Percentiles rank a stretch among this genome's conserved stretches.
phyloP scores from a whole-genome alignment of 2,888 invertebrate species.

The Chromoteleia sp. region DNA sequence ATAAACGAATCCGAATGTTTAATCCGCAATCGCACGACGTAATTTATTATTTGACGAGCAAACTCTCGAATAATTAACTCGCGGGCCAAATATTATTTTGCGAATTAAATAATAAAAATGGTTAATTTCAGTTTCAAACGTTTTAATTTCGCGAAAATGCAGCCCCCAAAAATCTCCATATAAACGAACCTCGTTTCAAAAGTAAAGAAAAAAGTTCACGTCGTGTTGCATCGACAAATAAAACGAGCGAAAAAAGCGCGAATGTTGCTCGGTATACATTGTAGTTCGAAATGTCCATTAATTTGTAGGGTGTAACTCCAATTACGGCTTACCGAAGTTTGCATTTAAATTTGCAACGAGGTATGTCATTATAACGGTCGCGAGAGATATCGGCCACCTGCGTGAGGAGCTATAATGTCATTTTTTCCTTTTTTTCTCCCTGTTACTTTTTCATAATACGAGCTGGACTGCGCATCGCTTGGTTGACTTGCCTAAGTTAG shows the following conservation, averaged over 20 bases:
- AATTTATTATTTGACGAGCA: too few species aligned
- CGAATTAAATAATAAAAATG: too few species aligned
- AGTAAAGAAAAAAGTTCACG: too few species aligned
- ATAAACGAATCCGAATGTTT: too few species aligned
- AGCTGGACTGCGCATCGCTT: conserved; percentile 33
- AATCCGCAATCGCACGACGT: too few species aligned
- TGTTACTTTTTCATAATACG: conserved; percentile 22
- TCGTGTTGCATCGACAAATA: too few species aligned
- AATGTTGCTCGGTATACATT: background rate
- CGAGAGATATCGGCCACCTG: conserved; percentile 58
- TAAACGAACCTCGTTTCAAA: too few species aligned
- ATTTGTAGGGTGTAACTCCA: conserved; percentile 41
- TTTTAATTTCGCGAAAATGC: too few species aligned
- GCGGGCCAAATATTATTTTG: too few species aligned
- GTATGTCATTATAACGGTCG: conserved; percentile 46
- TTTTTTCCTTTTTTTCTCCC: background rate
- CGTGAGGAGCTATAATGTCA: conserved; percentile 33
- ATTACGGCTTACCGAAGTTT: conserved; percentile 39
- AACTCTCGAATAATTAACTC: too few species aligned
- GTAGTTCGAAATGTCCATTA: conserved; percentile 20
- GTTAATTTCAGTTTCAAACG: too few species aligned
- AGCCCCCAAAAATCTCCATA: too few species aligned
- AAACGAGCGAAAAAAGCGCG: background rate
- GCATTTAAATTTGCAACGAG: conserved; percentile 53
- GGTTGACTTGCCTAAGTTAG: conserved; percentile 54